Conservation (phyloP, 1,140 invertebrate genomes). For the Heliothis subflexa region DNA sequence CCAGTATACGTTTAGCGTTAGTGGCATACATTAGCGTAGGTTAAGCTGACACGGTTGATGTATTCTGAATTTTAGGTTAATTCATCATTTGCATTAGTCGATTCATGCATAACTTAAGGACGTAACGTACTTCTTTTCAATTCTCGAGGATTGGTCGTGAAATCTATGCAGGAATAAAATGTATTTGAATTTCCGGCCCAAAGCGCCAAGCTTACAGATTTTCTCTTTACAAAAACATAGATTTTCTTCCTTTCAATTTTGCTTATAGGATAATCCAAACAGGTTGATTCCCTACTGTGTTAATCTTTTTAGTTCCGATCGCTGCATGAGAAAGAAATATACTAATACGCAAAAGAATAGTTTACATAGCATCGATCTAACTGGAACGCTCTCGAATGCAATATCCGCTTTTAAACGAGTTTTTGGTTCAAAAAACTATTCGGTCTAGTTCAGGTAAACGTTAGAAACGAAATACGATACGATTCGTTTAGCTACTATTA, state of each 20-base stretch:
- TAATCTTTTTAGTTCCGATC: conserved; percentile 26
- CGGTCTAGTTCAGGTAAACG: conserved; percentile 62
- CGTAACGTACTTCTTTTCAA: conserved; percentile 1
- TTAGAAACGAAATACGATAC: conserved; percentile 53
- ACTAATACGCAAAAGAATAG: conserved; percentile 70
- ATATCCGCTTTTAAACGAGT: conserved; percentile 85
- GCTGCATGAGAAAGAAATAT: conserved; percentile 31
- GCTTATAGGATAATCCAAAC: conserved; percentile 29
- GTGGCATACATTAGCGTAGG: conserved; percentile 22
- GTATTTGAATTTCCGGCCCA: conserved; percentile 22
- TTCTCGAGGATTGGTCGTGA: background rate
- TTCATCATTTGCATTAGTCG: conserved; percentile 20
- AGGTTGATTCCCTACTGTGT: conserved; percentile 3
- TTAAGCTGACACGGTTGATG: conserved; percentile 17
- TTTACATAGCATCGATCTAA: conserved; percentile 79
- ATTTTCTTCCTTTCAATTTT: conserved; percentile 19
- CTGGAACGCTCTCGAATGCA: conserved; percentile 80
- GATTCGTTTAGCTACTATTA: conserved; percentile 48
- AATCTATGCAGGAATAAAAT: conserved; percentile 6
- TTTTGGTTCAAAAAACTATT: conserved; percentile 83
- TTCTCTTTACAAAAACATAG: conserved; percentile 29
- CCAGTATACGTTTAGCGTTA: conserved; percentile 29
- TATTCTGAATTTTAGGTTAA: conserved; percentile 18
- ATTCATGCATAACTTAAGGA: conserved; percentile 11
- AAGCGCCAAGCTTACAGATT: conserved; percentile 8